Evolutionary conservation across 2,888 invertebrate species (phyloP).

Genomic region (Diachrysia chrysitis): DNA sequence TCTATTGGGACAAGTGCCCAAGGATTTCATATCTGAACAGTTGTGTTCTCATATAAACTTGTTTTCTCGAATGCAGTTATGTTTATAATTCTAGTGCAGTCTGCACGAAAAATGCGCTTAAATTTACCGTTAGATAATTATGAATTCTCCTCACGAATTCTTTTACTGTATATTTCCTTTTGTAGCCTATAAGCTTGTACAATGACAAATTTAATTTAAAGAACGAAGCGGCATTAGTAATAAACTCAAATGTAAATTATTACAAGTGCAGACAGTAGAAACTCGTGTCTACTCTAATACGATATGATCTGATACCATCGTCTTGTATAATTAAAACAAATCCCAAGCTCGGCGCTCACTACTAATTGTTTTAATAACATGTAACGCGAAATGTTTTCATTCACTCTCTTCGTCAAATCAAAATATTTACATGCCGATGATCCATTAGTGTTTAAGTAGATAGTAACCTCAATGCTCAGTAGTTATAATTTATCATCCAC

Average conservation of each 20-base stretch:
- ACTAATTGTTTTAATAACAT: slow-evolving; percentile 39
- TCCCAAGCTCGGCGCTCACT: slow-evolving; percentile 15
- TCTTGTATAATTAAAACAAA: background rate
- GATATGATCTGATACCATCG: background rate
- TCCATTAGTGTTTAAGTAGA: slow-evolving; percentile 14
- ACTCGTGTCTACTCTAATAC: background rate
- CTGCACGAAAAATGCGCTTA: background rate
- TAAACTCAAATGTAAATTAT: background rate
- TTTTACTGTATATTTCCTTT: too few relatives aligned
- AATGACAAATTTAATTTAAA: background rate
- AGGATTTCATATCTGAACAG: too few relatives aligned
- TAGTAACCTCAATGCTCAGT: slow-evolving; percentile 23
- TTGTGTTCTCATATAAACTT: too few relatives aligned
- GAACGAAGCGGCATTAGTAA: background rate
- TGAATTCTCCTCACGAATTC: background rate
- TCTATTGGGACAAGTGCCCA: too few relatives aligned
- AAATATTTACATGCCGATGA: slow-evolving; percentile 30
- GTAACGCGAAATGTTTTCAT: slow-evolving; percentile 28
- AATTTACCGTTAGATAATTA: background rate
- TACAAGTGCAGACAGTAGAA: background rate
- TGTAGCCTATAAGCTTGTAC: background rate
- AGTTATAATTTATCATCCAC: slow-evolving; percentile 23
- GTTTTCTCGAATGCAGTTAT: too few relatives aligned
- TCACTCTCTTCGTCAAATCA: slow-evolving; percentile 10
- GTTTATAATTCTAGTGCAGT: too few relatives aligned